Conservation (phyloP, 2,888 invertebrate species). For the Esperia sulphurella region DNA sequence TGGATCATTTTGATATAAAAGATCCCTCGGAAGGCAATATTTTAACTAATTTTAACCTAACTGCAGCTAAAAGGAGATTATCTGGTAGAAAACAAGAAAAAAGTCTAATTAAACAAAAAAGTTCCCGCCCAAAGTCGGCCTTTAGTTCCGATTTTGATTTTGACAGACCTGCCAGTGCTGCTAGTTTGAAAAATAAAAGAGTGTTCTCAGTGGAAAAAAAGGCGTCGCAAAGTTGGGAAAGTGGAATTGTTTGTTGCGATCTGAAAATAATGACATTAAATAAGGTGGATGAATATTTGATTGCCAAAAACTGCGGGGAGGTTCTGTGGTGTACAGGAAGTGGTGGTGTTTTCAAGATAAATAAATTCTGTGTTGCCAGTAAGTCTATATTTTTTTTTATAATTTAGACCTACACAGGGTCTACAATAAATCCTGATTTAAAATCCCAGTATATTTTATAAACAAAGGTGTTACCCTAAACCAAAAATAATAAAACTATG, state of each 20-base stretch:
- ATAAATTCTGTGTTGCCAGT: slow-evolving; percentile 49
- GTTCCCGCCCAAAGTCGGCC: slow-evolving; percentile 44
- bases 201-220: slow-evolving; percentile 36
- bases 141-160: slow-evolving; percentile 30
- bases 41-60: slow-evolving; percentile 45
- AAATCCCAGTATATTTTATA: too few species aligned
- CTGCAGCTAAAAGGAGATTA: slow-evolving; percentile 52
- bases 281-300: slow-evolving; percentile 46
- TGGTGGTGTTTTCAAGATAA: slow-evolving; percentile 43
- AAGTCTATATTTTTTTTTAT: slow-evolving; percentile 25
- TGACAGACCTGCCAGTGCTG: slow-evolving; percentile 51
- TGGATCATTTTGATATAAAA: slow-evolving; percentile 37
- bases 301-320: slow-evolving; percentile 61
- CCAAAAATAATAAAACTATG: too few species aligned
- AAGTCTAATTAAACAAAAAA: slow-evolving; percentile 19
- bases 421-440: too few species aligned
- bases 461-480: too few species aligned
- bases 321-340: slow-evolving; percentile 50
- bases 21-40: slow-evolving; percentile 13
- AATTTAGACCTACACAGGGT: too few species aligned
- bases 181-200: slow-evolving; percentile 33
- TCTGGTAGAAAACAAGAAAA: slow-evolving; percentile 42
- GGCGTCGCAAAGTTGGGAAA: slow-evolving; percentile 43
- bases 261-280: slow-evolving; percentile 50
- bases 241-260: slow-evolving; percentile 48